A percentile compares a stretch with the other conserved stretches of the same genome.
Conservation (phyloP, 2,113 vertebrate species). For the Elanoides forficatus region DNA sequence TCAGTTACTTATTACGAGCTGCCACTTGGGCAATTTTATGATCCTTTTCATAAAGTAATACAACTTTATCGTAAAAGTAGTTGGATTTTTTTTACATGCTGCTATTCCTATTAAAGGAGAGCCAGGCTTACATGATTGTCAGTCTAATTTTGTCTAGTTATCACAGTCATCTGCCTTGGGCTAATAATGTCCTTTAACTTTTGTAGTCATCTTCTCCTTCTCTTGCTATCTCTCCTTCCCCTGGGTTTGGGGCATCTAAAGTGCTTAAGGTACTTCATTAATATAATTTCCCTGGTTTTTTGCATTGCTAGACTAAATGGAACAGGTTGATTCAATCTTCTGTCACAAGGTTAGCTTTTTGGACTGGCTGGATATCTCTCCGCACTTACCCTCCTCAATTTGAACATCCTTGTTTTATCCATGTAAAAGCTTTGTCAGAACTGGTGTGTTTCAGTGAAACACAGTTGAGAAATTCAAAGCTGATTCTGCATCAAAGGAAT, state of each 20-base stretch:
- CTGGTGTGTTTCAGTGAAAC: neutral
- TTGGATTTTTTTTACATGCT: neutral
- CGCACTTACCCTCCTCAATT: fast-evolving
- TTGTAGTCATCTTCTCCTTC: neutral
- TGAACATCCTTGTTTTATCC: neutral
- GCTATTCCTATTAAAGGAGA: neutral
- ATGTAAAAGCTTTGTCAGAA: neutral
- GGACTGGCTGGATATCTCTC: neutral
- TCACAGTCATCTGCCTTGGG: neutral
- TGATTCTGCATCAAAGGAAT: neutral
- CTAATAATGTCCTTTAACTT: neutral
- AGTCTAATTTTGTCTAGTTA: neutral
- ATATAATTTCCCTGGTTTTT: neutral
- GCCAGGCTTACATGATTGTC: neutral
- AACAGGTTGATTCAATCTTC: neutral
- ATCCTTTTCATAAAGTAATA: neutral
- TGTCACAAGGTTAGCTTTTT: neutral
- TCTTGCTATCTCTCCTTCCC: neutral
- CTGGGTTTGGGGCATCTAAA: neutral
- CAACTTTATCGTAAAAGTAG: neutral
- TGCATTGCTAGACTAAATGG: neutral
- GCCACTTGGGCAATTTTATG: neutral
- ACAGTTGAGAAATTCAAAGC: fast-evolving
- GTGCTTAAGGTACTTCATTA: neutral
- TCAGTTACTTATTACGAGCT: neutral